phyloP scores from a whole-genome alignment of 2,797 vertebrate species.

The Mus minutoides region DNA sequence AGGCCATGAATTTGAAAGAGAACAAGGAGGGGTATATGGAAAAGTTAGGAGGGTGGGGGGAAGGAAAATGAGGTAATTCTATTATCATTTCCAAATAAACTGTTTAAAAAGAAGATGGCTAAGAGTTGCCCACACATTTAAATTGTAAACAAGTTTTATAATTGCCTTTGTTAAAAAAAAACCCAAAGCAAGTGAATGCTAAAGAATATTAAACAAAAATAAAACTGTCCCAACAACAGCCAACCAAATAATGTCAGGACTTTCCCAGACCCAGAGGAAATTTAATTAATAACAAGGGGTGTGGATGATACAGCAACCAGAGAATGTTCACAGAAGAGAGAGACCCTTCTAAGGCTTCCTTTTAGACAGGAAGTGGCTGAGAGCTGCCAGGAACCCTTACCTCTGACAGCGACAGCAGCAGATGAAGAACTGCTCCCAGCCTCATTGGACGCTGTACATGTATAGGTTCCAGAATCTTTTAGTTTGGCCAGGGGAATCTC shows the following conservation, averaged over 20 bases:
- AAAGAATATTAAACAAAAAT: slow-evolving; percentile 36
- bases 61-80: neutral
- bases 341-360: neutral
- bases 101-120: slow-evolving; percentile 44
- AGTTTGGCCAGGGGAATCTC: slow-evolving; percentile 96
- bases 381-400: slow-evolving; percentile 89
- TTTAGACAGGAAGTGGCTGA: neutral
- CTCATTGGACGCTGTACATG: slow-evolving; percentile 95
- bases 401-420: slow-evolving; percentile 93
- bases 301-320: fast-evolving
- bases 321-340: neutral
- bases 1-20: neutral
- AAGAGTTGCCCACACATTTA: neutral
- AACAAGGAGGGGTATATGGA: neutral
- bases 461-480: slow-evolving; percentile 97
- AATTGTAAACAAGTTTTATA: slow-evolving; percentile 60
- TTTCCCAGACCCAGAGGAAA: slow-evolving; percentile 7
- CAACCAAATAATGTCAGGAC: neutral
- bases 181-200: neutral
- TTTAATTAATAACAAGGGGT: neutral
- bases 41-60: neutral
- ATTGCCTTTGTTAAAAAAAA: slow-evolving; percentile 41
- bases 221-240: neutral
- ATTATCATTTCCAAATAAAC: neutral
- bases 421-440: slow-evolving; percentile 95